phyloP scores from a whole-genome alignment of 2,888 invertebrate species.

The Agonopterix heracliana region DNA sequence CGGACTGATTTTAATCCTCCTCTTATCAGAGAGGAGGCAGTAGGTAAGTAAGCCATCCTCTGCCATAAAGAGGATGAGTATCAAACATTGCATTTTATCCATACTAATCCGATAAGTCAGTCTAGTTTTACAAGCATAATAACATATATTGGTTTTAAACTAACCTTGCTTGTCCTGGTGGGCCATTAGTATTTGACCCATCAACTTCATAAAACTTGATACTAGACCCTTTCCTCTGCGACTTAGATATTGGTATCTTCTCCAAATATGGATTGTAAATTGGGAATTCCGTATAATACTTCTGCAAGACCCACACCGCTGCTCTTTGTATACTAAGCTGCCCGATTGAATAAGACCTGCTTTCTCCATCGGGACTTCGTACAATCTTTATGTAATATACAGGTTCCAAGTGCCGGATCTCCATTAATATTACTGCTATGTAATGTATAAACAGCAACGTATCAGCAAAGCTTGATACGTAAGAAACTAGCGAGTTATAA shows the following conservation, averaged over 20 bases:
- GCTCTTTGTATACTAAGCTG: slow-evolving; percentile 96
- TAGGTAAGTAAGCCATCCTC: no score
- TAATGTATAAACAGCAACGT: slow-evolving; percentile 96
- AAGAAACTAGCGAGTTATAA: slow-evolving; percentile 93
- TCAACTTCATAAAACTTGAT: slow-evolving; percentile 99
- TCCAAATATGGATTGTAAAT: slow-evolving; percentile 98
- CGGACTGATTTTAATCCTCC: no score
- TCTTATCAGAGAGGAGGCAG: no score
- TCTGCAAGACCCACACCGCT: slow-evolving; percentile 95
- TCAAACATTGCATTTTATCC: no score
- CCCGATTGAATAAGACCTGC: slow-evolving; percentile 90
- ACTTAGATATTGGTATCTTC: slow-evolving; percentile 90
- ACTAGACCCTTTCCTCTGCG: slow-evolving; percentile 85
- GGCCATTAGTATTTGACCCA: slow-evolving; percentile 79
- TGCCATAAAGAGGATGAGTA: no score
- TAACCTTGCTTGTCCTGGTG: slow-evolving; percentile 81
- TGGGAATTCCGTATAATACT: slow-evolving; percentile 96
- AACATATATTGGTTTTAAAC: slow-evolving; percentile 10
- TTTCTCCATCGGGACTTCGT: slow-evolving; percentile 96
- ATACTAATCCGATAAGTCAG: no score
- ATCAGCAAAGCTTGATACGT: slow-evolving; percentile 94
- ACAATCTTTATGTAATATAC: slow-evolving; percentile 93
- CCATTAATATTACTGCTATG: slow-evolving; percentile 93
- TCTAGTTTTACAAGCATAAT: no score
- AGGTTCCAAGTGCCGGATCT: slow-evolving; percentile 94